Base-by-base conservation (phyloP, 2,888 invertebrate species). In the Tenthredo mesomela region DNA sequence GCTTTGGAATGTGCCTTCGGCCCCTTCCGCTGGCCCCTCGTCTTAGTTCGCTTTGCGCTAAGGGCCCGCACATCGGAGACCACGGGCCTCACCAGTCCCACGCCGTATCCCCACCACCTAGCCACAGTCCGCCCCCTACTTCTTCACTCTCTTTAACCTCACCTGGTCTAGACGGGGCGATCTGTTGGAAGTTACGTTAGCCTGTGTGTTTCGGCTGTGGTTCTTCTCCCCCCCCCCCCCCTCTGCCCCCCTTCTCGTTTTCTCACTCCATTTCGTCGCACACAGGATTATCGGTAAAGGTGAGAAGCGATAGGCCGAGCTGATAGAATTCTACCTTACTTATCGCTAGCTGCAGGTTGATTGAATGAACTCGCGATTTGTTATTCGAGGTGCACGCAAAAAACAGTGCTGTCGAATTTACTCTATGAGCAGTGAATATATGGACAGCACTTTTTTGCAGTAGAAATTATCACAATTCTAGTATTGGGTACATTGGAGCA, bases 1-100 rank as follows among this genome's bases (percentile, higher is more conserved):
- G 89, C 89, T 90, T 91, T 91, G 92, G 92, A 92, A 92, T 92
- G 92, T 90, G 92, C 91, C 90, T 91, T 89, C 88, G 90, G 88
- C 90, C 90, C 91, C 90, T 88, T 87, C 67, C 82, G 43, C 67
- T 86, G 85, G 87, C 87, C 88, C 90, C 88, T 86, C 88, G 75
- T 86, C 84, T 67, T 12, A 33, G 33, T 82, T 82, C 82, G 82
- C 77, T 83, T 71, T 61, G 65, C 77, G 73, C 82, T 61, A 80
- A 77, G 84, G 85, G 78, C 85, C 84, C 85, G 71, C 50, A 54
- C 77, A 86, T 77, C 87, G 77, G 54, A 73, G 37, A 67, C 61
- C 85, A 80, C 87, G 83, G 78, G 85, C 75, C 85, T 77, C 82
- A 67, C 12, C 67, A 67, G 82, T 82, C 82, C 82, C 82, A 82